Conservation (phyloP, 1,140 invertebrate species). For the Dendroctonus valens region DNA sequence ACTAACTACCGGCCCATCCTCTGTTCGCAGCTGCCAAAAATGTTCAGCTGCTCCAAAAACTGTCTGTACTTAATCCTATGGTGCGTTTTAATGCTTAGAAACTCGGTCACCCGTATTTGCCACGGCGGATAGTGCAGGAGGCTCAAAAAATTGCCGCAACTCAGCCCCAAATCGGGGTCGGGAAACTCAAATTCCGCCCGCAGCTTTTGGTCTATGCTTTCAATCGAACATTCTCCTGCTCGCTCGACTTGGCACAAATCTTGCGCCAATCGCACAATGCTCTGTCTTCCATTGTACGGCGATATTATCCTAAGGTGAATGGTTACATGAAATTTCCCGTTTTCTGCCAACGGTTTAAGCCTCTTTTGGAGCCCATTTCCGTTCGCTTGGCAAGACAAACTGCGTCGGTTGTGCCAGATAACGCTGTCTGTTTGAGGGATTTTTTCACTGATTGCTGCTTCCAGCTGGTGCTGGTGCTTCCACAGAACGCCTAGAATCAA, state of each 20-base stretch:
- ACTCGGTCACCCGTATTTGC: conserved; percentile 70
- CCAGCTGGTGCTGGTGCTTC: conserved; percentile 57
- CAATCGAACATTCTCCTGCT: conserved; percentile 50
- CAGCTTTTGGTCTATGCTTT: conserved; percentile 55
- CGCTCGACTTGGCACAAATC: conserved; percentile 45
- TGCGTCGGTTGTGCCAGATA: conserved; percentile 56
- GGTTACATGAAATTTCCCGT: conserved; percentile 52
- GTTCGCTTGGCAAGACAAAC: conserved; percentile 48
- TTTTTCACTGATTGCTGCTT: conserved; percentile 54
- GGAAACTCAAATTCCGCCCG: conserved; percentile 55
- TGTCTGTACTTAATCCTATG: conserved; percentile 55
- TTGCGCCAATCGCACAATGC: conserved; percentile 54
- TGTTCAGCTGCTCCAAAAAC: conserved; percentile 59
- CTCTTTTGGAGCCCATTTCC: conserved; percentile 56
- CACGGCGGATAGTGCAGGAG: conserved; percentile 67
- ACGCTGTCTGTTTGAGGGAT: conserved; percentile 55
- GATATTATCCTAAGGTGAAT: conserved; percentile 44
- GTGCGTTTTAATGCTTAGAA: conserved; percentile 59
- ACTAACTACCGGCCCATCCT: conserved; percentile 64
- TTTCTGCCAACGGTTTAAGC: no score
- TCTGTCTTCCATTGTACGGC: conserved; percentile 56
- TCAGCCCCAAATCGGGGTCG: conserved; percentile 66
- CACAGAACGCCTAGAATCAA: conserved; percentile 57
- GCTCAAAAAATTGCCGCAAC: conserved; percentile 59
- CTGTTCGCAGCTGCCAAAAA: conserved; percentile 65